Evolutionary conservation across 2,888 invertebrate genomes (phyloP), one percentile per base, ranked within the genome.

Genomic region (Pantelozetes paolii): DNA sequence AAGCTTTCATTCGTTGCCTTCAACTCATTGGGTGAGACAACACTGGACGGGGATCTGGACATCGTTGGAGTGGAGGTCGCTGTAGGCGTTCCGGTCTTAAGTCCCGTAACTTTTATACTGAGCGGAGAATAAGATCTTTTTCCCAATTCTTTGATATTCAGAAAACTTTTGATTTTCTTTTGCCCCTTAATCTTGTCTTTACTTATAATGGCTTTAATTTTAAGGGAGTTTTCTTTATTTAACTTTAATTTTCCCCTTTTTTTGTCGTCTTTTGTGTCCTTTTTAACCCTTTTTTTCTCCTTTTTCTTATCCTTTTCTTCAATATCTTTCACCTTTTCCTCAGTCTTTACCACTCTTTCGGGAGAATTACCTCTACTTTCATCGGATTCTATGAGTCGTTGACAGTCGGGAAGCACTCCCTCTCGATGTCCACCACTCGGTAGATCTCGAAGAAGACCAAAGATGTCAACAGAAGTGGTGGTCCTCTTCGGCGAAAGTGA

Each of bases 281-380:
- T 69, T 42, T 77, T 77, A 18, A 72, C 42, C 45, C 75, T 77
- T 48, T 74, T 70, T 72, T 76, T 77, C 28, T 77, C 77, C 64
- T 72, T 76, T 54, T 76, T 77, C 20, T 57, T 73, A 57, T 75
- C 74, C 28, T 71, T 73, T 5, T 71, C 71, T 26, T 72, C 48
- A 23, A 50, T 30, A 15, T 74, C 75, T 36, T 74, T 73, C 13
- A 71, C 62, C 72, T 76, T 77, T 26, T 77, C 76, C 11, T 76
- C 75, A 3, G 62, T 32, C 72, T 76, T 76, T 15, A 48, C 42
- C 8, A 73, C 73, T 28, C 72, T 73, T 70, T 74, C 70, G 26
- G 74, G 74, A 1, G 74, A 74, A 59, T 74, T 74, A n/a, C 48
- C 70, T 32, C 74, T 9, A 70, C 74, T 74, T 32, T 28, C 26